Evolutionary conservation across 2,113 vertebrate genomes (phyloP), one percentile per base, ranked within the genome.

Genomic region (Boulengeromyrus knoepffleri): DNA sequence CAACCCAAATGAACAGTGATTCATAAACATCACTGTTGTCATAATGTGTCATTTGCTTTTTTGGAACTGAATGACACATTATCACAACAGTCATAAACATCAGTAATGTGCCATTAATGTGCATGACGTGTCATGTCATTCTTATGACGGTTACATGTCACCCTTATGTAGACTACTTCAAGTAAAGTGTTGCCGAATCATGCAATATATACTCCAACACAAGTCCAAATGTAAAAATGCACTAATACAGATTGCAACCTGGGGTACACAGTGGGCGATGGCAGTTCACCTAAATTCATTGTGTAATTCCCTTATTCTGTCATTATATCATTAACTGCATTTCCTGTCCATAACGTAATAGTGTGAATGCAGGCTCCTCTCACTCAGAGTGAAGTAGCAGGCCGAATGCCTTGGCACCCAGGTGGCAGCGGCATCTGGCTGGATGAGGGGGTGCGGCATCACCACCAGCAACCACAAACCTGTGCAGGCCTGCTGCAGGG

Each of bases 401-500:
- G 13, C 80, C 5, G 19, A 56, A 7, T 56, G 52, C 52, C 17
- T 53, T 56, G 21, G 42, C 42, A 46, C 5, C 5, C 4, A 3
- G 42, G 42, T 3, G 15, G 15, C 6, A 46, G 45, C 6, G 2
- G 36, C 0, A 9, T 46, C 85, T 2, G 1, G 47, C 24, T 27
- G 85, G 45, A 36, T 36, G 47, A 86, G 12, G 5, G 74, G 27
- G 5, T 7, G 53, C 0, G 53, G 6, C 56, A 24, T 66, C 24
- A 10, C 24, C 24, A 1, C 58, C 21, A 1, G 8, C 42, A 24
- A 15, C 47, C 45, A n/a, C 15, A 9, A 91, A 96, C 95, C 94
- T 94, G 91, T 9, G 84, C 74, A 21, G 95, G 94, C 87, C 92
- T 95, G 80, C 88, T 91, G 88, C 91, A 89, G 5, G 93, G 88